Evolutionary conservation across 2,888 invertebrate genomes (phyloP).

Genomic region (Scaptomyza flava): DNA sequence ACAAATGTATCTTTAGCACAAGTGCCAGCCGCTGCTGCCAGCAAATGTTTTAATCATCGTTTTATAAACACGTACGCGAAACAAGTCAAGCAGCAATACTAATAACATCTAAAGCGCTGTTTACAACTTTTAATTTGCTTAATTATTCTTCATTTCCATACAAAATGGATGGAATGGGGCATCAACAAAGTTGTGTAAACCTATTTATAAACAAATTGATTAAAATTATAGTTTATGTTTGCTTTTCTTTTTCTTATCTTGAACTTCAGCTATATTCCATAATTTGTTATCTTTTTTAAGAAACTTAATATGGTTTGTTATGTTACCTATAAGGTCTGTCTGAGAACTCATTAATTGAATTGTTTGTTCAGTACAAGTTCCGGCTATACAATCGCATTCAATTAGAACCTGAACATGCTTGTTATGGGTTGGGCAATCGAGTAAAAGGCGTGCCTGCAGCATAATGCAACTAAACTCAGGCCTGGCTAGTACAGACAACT

Average conservation of each 20-base stretch:
- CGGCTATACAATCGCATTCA: constrained; percentile 37
- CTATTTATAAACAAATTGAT: neutral
- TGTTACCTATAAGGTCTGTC: constrained; percentile 2
- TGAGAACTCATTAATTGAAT: constrained; percentile 45
- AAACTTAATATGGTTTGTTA: neutral
- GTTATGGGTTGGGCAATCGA: constrained; percentile 42
- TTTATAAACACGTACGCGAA: constrained; percentile 6
- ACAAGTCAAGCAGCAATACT: constrained; percentile 52
- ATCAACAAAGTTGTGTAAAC: neutral
- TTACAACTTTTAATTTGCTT: neutral
- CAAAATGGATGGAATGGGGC: neutral
- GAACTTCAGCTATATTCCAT: too few species aligned
- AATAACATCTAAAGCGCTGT: neutral
- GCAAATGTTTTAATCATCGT: constrained; percentile 22
- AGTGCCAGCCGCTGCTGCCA: constrained; percentile 20
- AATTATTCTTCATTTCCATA: neutral
- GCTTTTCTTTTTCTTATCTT: neutral
- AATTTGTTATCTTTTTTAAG: neutral
- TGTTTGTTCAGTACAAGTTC: constrained; percentile 53
- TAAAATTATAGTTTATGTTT: neutral
- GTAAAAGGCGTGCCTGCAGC: constrained; percentile 13
- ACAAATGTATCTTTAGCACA: constrained; percentile 57
- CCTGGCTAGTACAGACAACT: neutral
- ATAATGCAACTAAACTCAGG: constrained; percentile 8
- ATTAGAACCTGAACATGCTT: constrained; percentile 25